Evolutionary conservation across 2,113 vertebrate species (phyloP).

Genomic region (Atractosteus spatula): DNA sequence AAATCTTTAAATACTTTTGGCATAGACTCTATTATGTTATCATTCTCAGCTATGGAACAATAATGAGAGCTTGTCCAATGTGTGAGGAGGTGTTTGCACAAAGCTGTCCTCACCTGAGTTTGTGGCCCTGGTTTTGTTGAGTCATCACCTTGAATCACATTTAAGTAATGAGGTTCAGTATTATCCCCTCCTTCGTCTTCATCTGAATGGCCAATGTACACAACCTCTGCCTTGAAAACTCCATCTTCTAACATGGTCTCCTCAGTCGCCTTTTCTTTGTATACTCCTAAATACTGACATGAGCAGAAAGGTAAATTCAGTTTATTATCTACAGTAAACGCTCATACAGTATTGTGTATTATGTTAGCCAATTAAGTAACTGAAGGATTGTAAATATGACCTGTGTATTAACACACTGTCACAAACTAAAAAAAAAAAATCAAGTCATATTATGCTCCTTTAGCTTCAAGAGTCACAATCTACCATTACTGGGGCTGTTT

Average conservation of each 20-base stretch:
- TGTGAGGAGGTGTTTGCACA: too few species aligned
- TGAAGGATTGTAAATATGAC: background rate
- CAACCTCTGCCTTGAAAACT: slow-evolving; percentile 80
- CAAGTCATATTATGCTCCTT: too few species aligned
- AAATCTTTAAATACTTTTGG: background rate
- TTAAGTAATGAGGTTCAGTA: background rate
- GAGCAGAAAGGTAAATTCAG: slow-evolving; percentile 32
- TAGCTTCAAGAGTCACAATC: too few species aligned
- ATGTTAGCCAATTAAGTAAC: slow-evolving; percentile 2
- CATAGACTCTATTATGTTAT: too few species aligned
- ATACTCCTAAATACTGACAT: slow-evolving; percentile 42
- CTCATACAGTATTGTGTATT: too few species aligned
- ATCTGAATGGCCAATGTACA: slow-evolving; percentile 72
- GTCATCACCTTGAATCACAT: background rate
- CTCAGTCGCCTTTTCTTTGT: slow-evolving; percentile 30
- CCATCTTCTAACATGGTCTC: slow-evolving; percentile 68
- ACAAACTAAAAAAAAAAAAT: too few species aligned
- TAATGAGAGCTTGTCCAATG: too few species aligned
- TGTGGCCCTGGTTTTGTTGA: slow-evolving; percentile 16
- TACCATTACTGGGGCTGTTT: too few species aligned
- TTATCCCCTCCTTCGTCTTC: slow-evolving; percentile 59
- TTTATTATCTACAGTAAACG: slow-evolving; percentile 4
- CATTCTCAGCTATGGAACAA: too few species aligned
- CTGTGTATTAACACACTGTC: too few species aligned
- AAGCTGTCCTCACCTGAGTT: slow-evolving; percentile 41